Evolutionary conservation across 1,140 invertebrate genomes (phyloP), one percentile per base, ranked within the genome.

Genomic region (Megathymus violae): DNA sequence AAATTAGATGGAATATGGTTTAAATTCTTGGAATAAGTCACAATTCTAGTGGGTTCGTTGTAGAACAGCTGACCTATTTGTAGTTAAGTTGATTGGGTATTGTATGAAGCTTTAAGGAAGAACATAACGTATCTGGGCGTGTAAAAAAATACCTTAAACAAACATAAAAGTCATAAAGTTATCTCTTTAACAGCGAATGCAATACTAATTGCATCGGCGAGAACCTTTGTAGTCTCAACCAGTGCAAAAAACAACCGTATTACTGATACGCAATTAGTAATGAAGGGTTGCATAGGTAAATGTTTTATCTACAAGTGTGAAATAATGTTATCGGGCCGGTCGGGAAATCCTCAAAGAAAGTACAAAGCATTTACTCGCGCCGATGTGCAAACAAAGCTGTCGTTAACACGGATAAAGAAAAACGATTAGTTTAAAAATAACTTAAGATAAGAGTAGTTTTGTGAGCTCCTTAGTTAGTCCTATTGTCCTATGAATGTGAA

Each of bases 291-390:
- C 38, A 56, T 31, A 41, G n/a, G 40, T 34, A 50, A 50, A 25
- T 2, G 0, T 15, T 13, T 56, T 56, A 56, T 56, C 67, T 27
- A 52, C 47, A 51, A 72, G 67, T 72, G 48, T 31, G 38, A 34
- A 68, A 77, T 67, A 80, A 80, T 76, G 65, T 69, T 80, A 80
- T 80, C 72, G 50, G 41, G 19, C 62, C 22, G 22, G 68, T 67
- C 69, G 76, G 74, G 17, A 64, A 64, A 59, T 48, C 56, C 71
- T 69, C 78, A 82, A 80, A 76, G 54, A 59, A 67, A 11, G 22
- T 46, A 69, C 68, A 71, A 76, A 65, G 51, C 48, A 17, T n/a
- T n/a, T 62, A 14, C 17, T 41, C 54, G 54, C 44, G 66, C 67
- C 71, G 66, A 58, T 72, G 64, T 54, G 61, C 68, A 78, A 74